These are phyloP conservation scores for Isaurus tuberculatus DNA, from an alignment of 92 coral and sea anemone genomes.

Conservation along the genomic window DNA sequence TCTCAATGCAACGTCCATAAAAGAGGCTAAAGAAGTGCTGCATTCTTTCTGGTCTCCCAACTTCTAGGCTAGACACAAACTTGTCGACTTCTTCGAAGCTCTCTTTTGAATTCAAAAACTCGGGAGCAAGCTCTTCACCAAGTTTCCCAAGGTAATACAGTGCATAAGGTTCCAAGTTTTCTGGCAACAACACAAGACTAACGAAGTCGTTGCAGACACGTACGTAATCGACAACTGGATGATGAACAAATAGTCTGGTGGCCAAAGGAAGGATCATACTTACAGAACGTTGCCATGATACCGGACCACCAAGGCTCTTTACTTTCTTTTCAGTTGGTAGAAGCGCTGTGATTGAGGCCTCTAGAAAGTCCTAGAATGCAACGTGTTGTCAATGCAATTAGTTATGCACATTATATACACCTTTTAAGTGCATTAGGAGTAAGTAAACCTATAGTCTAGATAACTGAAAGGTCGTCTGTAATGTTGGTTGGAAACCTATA, in stretches of 20 bases:
- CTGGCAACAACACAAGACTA: slow-evolving; percentile 65
- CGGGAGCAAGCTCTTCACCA: slow-evolving; percentile 58
- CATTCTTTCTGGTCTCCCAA: slow-evolving; percentile 48
- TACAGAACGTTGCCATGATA: slow-evolving; percentile 68
- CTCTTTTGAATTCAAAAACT: slow-evolving; percentile 71
- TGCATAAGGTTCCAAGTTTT: slow-evolving; percentile 55
- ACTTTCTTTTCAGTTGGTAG: slow-evolving; percentile 72
- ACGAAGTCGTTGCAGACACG: slow-evolving; percentile 90
- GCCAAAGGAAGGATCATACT: slow-evolving; percentile 74
- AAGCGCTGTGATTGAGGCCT: slow-evolving; percentile 69
- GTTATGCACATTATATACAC: neutral
- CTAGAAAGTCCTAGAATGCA: slow-evolving; percentile 53
- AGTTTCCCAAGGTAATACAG: slow-evolving; percentile 73
- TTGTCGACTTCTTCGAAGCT: slow-evolving; percentile 65
- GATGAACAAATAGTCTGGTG: slow-evolving; percentile 57
- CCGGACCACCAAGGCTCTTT: slow-evolving; percentile 54
- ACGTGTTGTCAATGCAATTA: neutral
- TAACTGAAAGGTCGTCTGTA: too few species aligned
- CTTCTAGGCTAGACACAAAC: slow-evolving; percentile 51
- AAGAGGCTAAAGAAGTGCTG: slow-evolving; percentile 76
- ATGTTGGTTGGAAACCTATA: too few species aligned
- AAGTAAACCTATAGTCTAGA: too few species aligned
- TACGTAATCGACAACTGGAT: slow-evolving; percentile 75
- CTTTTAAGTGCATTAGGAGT: too few species aligned
- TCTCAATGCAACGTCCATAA: slow-evolving; percentile 88